Evolutionary conservation across 2,888 invertebrate genomes (phyloP).

Genomic region (Drosophila tripunctata): DNA sequence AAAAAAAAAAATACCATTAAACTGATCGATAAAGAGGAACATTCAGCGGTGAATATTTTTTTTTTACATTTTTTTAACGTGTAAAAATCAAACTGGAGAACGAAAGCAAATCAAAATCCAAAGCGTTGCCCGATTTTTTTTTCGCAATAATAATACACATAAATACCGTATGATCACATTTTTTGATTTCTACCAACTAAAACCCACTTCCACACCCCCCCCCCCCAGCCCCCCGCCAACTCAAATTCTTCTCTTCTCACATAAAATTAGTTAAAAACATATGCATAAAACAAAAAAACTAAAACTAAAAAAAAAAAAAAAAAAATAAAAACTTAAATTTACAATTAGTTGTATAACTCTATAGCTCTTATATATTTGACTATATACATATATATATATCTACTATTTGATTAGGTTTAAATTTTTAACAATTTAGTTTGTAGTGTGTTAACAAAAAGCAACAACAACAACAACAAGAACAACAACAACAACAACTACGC

Average conservation of each 20-base stretch:
- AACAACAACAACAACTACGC: slow-evolving; percentile 36
- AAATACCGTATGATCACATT: slow-evolving; percentile 24
- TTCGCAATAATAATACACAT: no score
- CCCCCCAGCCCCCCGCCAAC: slow-evolving; percentile 10
- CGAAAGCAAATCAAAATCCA: slow-evolving; percentile 11
- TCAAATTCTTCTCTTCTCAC: slow-evolving; percentile 29
- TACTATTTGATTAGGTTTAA: slow-evolving; percentile 66
- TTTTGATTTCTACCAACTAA: slow-evolving; percentile 36
- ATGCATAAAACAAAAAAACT: slow-evolving; percentile 9
- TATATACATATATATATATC: slow-evolving; percentile 40
- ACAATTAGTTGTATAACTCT: slow-evolving; percentile 42
- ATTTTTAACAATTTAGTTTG: slow-evolving; percentile 72
- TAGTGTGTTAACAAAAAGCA: slow-evolving; percentile 67
- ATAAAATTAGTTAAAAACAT: slow-evolving; percentile 30
- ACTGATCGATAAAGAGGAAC: neutral
- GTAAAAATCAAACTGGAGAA: slow-evolving; percentile 32
- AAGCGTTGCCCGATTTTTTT: slow-evolving; percentile 71
- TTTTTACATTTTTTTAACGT: neutral
- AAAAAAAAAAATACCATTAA: neutral
- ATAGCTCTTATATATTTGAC: slow-evolving; percentile 40
- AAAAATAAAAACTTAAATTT: slow-evolving; percentile 23
- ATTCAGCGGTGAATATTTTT: no score
- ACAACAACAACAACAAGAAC: slow-evolving; percentile 32
- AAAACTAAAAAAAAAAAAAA: slow-evolving; percentile 12
- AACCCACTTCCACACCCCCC: no score